Evolutionary conservation across 2,113 vertebrate genomes (phyloP), one percentile per base, ranked within the genome.

Genomic region (Puffinus mauretanicus): DNA sequence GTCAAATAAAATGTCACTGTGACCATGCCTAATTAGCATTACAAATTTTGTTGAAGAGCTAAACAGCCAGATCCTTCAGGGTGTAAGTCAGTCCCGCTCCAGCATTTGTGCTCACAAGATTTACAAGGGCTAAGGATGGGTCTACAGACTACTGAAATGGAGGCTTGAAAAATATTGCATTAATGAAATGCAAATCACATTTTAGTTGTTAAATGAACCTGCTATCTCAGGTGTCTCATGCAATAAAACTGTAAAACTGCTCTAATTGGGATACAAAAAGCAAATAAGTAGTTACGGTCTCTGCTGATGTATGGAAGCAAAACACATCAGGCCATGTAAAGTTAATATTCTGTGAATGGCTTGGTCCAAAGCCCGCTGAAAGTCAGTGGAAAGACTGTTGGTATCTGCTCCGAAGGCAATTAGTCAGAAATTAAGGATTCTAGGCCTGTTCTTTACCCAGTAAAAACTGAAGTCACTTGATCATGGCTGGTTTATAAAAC

Each of bases 1-100:
- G 91, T 96, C 81, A 97, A 93, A 98, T 91, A 90, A 95, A 98
- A 98, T 96, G 88, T 93, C 94, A 86, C 27, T 5, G 6, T 78
- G 88, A 82, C 92, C 94, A 91, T 87, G 51, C 73, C 79, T 97
- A 95, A 96, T 97, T 97, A 96, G 89, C 91, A 83, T 93, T 94
- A 92, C 79, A 90, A 58, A 64, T 94, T 95, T 78, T 42, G n/a
- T 47, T 94, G 95, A 95, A 94, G 94, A 85, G 78, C 91, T 92
- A 94, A 96, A 96, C 87, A 57, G 61, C 49, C 84, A 89, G 36
- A 85, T 94, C 54, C 75, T 91, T 94, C 26, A 58, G 83, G 58
- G 42, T 77, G 7, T 38, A 61, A 86, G 72, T 76, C 69, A 76
- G 40, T 46, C 38, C 30, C 61, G 65, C 89, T 79, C 55, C 62